Percentiles rank a stretch among this genome's conserved stretches.
Conservation (phyloP, 2,797 vertebrate genomes). For the Jordanella pulchra region DNA sequence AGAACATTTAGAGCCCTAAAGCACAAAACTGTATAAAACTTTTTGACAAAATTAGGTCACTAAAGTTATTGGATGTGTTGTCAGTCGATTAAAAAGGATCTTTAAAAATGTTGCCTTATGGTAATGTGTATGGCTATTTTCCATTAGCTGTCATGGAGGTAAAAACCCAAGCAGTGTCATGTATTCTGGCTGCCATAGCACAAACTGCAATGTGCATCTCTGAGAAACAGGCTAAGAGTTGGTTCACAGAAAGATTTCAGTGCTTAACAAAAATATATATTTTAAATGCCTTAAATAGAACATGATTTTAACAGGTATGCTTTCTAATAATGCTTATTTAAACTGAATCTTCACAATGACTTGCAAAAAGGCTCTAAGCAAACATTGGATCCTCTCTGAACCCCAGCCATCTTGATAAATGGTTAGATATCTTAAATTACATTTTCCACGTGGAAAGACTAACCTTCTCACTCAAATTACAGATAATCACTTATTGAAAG, state of each 20-base stretch:
- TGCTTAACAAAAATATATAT: background rate
- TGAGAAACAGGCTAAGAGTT: background rate
- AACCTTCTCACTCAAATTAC: too few relatives aligned
- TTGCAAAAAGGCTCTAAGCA: too few relatives aligned
- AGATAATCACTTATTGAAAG: too few relatives aligned
- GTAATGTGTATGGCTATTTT: background rate
- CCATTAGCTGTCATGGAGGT: background rate
- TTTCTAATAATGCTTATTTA: too few relatives aligned
- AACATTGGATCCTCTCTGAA: too few relatives aligned
- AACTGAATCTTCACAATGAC: too few relatives aligned
- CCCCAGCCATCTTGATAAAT: too few relatives aligned
- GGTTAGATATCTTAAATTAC: too few relatives aligned
- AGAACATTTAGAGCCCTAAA: conserved; percentile 6
- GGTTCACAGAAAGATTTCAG: background rate
- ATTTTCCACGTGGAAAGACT: too few relatives aligned
- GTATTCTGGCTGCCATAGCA: background rate
- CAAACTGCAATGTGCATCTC: background rate
- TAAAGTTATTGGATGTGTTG: background rate
- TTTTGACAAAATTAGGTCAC: conserved; percentile 8
- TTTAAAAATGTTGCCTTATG: background rate
- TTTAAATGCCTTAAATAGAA: background rate
- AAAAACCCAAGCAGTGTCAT: background rate
- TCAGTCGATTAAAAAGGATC: background rate
- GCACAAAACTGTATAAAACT: background rate
- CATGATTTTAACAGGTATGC: background rate